Percentiles rank a stretch among this genome's conserved stretches.
phyloP scores from a whole-genome alignment of 2,113 vertebrate genomes.

The Sylvia atricapilla region DNA sequence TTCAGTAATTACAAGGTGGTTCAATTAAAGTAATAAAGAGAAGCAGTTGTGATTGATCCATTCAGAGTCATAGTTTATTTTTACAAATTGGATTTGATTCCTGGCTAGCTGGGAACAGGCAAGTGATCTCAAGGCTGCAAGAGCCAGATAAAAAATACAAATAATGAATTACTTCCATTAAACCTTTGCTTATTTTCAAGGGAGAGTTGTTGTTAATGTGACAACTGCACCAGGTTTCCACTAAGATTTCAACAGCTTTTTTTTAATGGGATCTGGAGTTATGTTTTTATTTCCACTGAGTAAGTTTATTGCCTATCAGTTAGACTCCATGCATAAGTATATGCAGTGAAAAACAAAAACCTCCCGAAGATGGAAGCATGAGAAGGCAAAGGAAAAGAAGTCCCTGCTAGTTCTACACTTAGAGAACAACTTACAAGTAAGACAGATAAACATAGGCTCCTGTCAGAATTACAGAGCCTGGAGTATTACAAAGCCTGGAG shows the following conservation, averaged over 20 bases:
- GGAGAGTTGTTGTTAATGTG: neutral
- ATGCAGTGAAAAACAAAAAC: neutral
- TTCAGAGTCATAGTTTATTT: slow-evolving; percentile 40
- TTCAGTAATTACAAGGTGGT: slow-evolving; percentile 39
- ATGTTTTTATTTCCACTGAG: neutral
- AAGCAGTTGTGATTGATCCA: slow-evolving; percentile 14
- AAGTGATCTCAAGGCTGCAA: neutral
- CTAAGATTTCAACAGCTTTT: neutral
- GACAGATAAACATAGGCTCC: neutral
- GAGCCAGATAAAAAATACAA: neutral
- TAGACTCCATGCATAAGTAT: neutral
- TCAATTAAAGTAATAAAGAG: slow-evolving; percentile 56
- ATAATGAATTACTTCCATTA: neutral
- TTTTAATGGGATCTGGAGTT: neutral
- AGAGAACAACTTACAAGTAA: neutral
- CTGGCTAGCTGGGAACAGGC: neutral
- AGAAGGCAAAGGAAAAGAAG: neutral
- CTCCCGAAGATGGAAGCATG: neutral
- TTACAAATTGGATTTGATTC: slow-evolving; percentile 50
- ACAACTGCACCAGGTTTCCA: neutral
- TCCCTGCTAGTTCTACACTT: neutral
- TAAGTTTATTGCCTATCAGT: neutral
- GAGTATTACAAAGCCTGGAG: neutral
- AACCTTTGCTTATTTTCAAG: slow-evolving; percentile 24
- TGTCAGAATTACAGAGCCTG: neutral